A percentile compares a stretch with the other conserved stretches of the same genome.
phyloP scores from a whole-genome alignment of 2,797 vertebrate species.

The Hyperoplus immaculatus region DNA sequence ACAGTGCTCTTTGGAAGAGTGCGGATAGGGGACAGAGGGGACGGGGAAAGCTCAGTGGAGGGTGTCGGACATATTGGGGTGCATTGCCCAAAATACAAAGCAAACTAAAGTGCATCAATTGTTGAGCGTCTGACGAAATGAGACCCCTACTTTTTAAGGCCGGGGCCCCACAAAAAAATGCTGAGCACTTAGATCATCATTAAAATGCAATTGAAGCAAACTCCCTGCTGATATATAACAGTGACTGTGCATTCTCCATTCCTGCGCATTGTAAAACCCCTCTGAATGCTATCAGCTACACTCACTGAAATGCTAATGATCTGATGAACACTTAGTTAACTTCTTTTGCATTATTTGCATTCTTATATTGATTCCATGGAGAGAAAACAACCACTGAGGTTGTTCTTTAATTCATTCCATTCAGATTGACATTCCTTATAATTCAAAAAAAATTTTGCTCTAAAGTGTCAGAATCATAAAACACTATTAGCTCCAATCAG shows the following conservation, averaged over 20 bases:
- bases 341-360: background rate
- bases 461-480: too few relatives aligned
- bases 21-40: slow-evolving; percentile 47
- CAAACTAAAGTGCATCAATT: slow-evolving; percentile 74
- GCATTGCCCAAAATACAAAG: slow-evolving; percentile 65
- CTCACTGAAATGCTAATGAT: slow-evolving; percentile 23
- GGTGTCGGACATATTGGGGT: slow-evolving; percentile 34
- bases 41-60: slow-evolving; percentile 36
- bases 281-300: background rate
- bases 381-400: too few relatives aligned
- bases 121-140: slow-evolving; percentile 64
- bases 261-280: slow-evolving; percentile 1
- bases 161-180: slow-evolving; percentile 29
- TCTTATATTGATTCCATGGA: too few relatives aligned
- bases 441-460: too few relatives aligned
- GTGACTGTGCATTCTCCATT: slow-evolving; percentile 49
- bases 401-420: too few relatives aligned
- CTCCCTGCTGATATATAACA: slow-evolving; percentile 49
- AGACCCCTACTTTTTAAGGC: slow-evolving; percentile 52
- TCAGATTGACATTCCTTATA: too few relatives aligned
- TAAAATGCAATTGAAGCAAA: slow-evolving; percentile 72
- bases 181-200: slow-evolving; percentile 79
- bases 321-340: background rate
- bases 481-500: too few relatives aligned
- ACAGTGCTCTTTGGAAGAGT: slow-evolving; percentile 31